Conservation (phyloP, 2,797 vertebrate species). For the Intellagama lesueurii region DNA sequence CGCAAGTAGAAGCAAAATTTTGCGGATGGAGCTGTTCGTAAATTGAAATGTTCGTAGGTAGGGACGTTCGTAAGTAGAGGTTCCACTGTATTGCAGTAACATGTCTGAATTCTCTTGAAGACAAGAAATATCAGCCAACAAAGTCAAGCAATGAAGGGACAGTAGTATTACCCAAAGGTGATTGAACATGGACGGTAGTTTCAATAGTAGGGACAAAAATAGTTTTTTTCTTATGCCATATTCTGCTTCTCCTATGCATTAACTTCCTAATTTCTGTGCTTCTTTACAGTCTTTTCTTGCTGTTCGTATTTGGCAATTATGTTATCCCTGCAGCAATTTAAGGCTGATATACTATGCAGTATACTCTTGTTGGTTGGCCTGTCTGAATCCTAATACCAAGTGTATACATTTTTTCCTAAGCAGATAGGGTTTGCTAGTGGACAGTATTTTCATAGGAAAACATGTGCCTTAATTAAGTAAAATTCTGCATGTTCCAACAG, state of each 20-base stretch:
- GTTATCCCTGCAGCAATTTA: background rate
- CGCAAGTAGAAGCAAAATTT: too few relatives aligned
- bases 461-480: background rate
- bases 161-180: background rate
- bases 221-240: background rate
- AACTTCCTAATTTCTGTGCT: background rate
- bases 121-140: background rate
- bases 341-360: background rate
- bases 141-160: background rate
- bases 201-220: background rate
- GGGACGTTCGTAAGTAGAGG: too few relatives aligned
- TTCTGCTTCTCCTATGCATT: background rate
- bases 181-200: background rate
- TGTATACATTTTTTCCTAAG: background rate
- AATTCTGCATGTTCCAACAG: background rate
- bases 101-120: conserved; percentile 8
- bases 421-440: background rate
- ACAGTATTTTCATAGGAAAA: background rate
- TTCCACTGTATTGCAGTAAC: background rate
- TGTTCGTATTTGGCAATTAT: background rate
- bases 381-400: background rate
- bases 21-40: too few relatives aligned
- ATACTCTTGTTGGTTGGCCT: background rate
- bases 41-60: too few relatives aligned
- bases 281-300: background rate